Percentiles rank a stretch among this genome's conserved stretches.
Evolutionary conservation across 2,113 vertebrate species (phyloP).

Genomic region (Rhagologus leucostigma): DNA sequence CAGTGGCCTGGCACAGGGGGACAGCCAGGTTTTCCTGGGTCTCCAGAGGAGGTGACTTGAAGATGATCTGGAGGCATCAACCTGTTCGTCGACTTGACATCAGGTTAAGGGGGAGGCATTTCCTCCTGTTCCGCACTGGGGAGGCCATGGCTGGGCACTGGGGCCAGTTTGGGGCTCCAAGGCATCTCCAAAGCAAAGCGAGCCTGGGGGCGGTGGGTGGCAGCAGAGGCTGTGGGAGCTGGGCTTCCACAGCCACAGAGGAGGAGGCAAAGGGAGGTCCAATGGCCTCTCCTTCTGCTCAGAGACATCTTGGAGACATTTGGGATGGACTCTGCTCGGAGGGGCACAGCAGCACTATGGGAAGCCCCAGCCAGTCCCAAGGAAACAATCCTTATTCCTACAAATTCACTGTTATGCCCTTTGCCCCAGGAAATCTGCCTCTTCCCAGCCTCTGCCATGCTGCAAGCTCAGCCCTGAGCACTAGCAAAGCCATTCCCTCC

Average conservation of each 20-base stretch:
- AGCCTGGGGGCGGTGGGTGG: neutral
- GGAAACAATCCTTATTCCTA: neutral
- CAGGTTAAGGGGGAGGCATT: neutral
- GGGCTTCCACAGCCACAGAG: neutral
- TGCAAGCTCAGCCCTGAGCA: neutral
- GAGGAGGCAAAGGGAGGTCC: neutral
- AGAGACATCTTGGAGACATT: neutral
- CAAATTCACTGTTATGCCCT: fast-evolving
- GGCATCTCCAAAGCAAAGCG: neutral
- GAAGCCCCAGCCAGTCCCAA: neutral
- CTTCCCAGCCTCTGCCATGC: neutral
- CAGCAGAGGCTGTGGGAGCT: neutral
- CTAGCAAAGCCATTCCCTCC: neutral
- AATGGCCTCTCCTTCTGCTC: neutral
- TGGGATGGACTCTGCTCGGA: neutral
- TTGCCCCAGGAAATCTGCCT: neutral
- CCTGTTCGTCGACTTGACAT: neutral
- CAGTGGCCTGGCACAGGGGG: neutral
- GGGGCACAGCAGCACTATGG: fast-evolving
- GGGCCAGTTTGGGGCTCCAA: neutral
- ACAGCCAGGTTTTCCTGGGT: neutral
- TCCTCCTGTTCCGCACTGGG: neutral
- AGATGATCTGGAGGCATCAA: neutral
- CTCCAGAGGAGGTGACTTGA: neutral
- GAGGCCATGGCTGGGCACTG: neutral